Evolutionary conservation across 2,797 vertebrate species (phyloP).

Genomic region (Dromococcyx pavoninus): DNA sequence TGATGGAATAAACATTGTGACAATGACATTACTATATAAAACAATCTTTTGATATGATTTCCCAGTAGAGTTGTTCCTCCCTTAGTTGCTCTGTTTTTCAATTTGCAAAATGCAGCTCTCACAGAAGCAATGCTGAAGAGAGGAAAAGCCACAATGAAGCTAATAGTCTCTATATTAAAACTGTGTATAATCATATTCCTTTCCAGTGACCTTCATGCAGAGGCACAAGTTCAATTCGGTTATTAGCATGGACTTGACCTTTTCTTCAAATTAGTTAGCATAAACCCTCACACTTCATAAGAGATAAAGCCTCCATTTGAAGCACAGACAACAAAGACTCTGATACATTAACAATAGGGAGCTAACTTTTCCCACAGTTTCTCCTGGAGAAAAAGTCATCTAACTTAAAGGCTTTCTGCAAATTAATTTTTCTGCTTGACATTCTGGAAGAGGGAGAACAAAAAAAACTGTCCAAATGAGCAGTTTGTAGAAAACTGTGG

Average conservation of each 20-base stretch:
- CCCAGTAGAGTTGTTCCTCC: background rate
- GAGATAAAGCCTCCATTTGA: background rate
- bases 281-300: background rate
- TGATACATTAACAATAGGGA: background rate
- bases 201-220: background rate
- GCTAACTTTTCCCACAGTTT: background rate
- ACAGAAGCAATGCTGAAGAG: background rate
- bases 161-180: background rate
- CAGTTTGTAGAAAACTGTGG: background rate
- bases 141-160: background rate
- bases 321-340: background rate
- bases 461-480: background rate
- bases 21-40: background rate
- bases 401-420: background rate
- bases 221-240: background rate
- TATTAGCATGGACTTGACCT: slow-evolving; percentile 27
- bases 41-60: background rate
- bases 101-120: background rate
- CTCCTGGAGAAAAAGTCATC: background rate
- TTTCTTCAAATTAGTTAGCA: slow-evolving; percentile 28
- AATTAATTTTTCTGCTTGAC: slow-evolving; percentile 6
- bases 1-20: background rate
- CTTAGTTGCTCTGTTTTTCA: background rate
- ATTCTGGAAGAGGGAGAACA: background rate
- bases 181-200: background rate